These are phyloP conservation scores for Aphrophora alni DNA, from an alignment of 2,888 invertebrate genomes.

Conservation along the genomic window DNA sequence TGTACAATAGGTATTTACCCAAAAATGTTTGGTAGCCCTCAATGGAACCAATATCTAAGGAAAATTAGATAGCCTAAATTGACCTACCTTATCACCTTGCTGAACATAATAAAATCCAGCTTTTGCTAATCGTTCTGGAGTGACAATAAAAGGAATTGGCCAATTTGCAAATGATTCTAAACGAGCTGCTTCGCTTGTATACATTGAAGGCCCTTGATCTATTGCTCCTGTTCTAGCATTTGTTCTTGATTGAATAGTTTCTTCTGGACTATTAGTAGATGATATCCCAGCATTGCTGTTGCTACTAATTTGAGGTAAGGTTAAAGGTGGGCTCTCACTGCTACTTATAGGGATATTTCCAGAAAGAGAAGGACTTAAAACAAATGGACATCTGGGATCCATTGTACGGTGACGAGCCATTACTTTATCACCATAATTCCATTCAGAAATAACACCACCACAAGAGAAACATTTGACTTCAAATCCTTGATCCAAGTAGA, in stretches of 20 bases:
- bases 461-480: conserved; percentile 84
- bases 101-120: conserved; percentile 87
- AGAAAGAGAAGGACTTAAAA: conserved; percentile 68
- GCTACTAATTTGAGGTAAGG: neutral
- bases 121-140: conserved; percentile 74
- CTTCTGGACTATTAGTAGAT: conserved; percentile 9
- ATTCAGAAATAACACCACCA: conserved; percentile 71
- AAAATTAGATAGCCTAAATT: no score
- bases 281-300: neutral
- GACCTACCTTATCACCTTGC: conserved; percentile 65
- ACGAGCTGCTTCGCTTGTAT: conserved; percentile 65
- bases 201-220: neutral
- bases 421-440: conserved; percentile 77
- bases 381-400: conserved; percentile 74
- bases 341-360: conserved; percentile 69
- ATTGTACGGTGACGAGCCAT: conserved; percentile 71
- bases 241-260: neutral
- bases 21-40: no score
- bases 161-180: conserved; percentile 76
- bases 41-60: no score
- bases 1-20: no score
- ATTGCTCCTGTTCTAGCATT: neutral
- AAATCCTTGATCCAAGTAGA: conserved; percentile 69
- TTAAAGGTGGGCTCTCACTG: conserved; percentile 18
- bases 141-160: conserved; percentile 69